Base-by-base conservation (phyloP, 2,113 vertebrate genomes). In the Oplegnathus fasciatus region DNA sequence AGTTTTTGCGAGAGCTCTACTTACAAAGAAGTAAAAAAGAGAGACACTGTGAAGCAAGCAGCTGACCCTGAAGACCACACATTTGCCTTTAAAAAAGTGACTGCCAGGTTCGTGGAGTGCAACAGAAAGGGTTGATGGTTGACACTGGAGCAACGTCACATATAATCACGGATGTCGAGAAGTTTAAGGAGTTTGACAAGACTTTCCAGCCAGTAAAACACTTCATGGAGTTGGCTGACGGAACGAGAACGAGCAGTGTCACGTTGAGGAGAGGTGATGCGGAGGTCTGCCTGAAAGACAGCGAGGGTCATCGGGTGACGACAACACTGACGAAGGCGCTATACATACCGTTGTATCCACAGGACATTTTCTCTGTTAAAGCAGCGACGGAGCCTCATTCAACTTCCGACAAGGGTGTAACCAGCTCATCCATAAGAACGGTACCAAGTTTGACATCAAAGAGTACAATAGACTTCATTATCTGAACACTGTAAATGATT, bases 391-490 rank as follows among this genome's bases (percentile, higher is more conserved):
- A 75, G 62, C 61, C 1, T 18, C 61, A 10, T 52, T 82, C 0
- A 73, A 26, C 30, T 73, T 81, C 32, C 42, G 13, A 22, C 5
- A 64, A 3, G 69, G 69, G 4, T 4, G 37, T 1, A 24, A 71
- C 18, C 4, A 11, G 9, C 54, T 71, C 2, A 54, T 66, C 13
- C 64, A 78, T 8, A 30, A 48, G 26, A 18, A 71, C 3, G 32
- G 74, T 70, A 71, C 55, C 1, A 77, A 5, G 1, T 78, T 77
- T 60, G 17, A 77, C 30, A 77, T 83, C 20, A 6, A 30, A 9
- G 67, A 10, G 18, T 9, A 83, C 15, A 13, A 70, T 0, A 77
- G 30, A 55, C 74, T 77, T 1, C 64, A 71, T 13, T 84, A 84
- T n/a, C 15, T 84, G 3, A 18, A 32, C 20, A 58, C 58, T 44